phyloP scores from a whole-genome alignment of 2,797 vertebrate genomes.

The Zenarchopterus dispar region DNA sequence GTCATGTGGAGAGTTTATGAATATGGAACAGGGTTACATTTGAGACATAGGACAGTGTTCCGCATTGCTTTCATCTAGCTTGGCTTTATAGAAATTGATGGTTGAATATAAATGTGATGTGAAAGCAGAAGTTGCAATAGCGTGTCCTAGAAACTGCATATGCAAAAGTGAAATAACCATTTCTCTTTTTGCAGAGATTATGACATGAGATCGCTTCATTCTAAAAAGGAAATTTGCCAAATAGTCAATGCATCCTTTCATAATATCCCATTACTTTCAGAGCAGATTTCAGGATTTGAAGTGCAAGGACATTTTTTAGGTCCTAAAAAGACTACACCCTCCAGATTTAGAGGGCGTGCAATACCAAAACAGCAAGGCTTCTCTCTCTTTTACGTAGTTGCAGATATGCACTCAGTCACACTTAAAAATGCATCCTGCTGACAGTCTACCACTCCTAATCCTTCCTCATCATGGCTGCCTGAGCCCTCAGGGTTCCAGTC shows the following conservation, averaged over 20 bases:
- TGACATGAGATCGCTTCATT: conserved; percentile 37
- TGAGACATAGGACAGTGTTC: conserved; percentile 37
- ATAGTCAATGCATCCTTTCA: conserved; percentile 26
- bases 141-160: conserved; percentile 7
- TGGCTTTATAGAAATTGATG: conserved; percentile 34
- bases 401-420: conserved; percentile 39
- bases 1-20: conserved; percentile 70
- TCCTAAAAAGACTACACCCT: conserved; percentile 44
- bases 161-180: conserved; percentile 9
- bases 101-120: conserved; percentile 54
- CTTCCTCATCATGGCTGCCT: conserved; percentile 71
- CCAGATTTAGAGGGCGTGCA: conserved; percentile 45
- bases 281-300: conserved; percentile 56
- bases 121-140: conserved; percentile 31
- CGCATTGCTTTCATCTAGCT: conserved; percentile 47
- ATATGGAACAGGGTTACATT: conserved; percentile 70
- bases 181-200: conserved; percentile 30
- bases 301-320: conserved; percentile 53
- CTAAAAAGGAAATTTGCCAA: conserved; percentile 43
- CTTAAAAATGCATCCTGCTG: conserved; percentile 68
- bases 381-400: conserved; percentile 31
- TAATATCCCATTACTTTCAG: conserved; percentile 54
- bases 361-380: conserved; percentile 53
- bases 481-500: conserved; percentile 65
- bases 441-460: conserved; percentile 73